These are phyloP conservation scores for Lypha dubia DNA, from an alignment of 2,888 invertebrate genomes.

Conservation along the genomic window DNA sequence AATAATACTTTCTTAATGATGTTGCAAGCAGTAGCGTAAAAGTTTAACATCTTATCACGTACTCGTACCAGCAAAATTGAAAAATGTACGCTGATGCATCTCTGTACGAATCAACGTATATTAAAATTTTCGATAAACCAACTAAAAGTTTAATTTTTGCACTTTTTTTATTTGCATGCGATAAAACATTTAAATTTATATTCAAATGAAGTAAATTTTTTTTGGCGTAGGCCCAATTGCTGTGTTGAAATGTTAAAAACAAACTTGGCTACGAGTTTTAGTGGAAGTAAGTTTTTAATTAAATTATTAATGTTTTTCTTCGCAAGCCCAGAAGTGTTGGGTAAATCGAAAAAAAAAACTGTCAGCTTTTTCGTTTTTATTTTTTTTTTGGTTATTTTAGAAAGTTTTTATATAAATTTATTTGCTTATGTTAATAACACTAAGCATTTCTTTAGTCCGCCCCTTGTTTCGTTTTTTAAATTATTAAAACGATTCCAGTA, in stretches of 20 bases:
- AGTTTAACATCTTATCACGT: too few species aligned
- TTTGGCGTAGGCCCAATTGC: constrained; percentile 38
- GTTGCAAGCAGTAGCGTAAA: too few species aligned
- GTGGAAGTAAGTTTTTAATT: constrained; percentile 15
- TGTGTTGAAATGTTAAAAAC: constrained; percentile 1
- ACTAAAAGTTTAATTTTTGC: constrained; percentile 2
- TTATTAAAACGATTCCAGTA: too few species aligned
- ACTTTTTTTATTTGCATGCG: not conserved
- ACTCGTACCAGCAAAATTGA: too few species aligned
- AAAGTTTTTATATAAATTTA: too few species aligned
- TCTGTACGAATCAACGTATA: constrained; percentile 38
- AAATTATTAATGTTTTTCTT: constrained; percentile 27
- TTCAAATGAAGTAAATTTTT: constrained; percentile 14
- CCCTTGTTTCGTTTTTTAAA: too few species aligned
- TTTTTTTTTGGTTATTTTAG: too few species aligned
- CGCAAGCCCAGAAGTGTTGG: not conserved
- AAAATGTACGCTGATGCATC: too few species aligned
- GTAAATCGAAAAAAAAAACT: not conserved
- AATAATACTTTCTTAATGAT: too few species aligned
- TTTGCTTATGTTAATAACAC: too few species aligned
- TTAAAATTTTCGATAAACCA: constrained; percentile 28
- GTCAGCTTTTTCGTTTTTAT: too few species aligned
- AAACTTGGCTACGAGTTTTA: constrained; percentile 17
- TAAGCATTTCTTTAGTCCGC: too few species aligned
- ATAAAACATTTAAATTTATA: constrained; percentile 34